Evolutionary conservation across 2,113 vertebrate species (phyloP).

Genomic region (Psittacus erithacus): DNA sequence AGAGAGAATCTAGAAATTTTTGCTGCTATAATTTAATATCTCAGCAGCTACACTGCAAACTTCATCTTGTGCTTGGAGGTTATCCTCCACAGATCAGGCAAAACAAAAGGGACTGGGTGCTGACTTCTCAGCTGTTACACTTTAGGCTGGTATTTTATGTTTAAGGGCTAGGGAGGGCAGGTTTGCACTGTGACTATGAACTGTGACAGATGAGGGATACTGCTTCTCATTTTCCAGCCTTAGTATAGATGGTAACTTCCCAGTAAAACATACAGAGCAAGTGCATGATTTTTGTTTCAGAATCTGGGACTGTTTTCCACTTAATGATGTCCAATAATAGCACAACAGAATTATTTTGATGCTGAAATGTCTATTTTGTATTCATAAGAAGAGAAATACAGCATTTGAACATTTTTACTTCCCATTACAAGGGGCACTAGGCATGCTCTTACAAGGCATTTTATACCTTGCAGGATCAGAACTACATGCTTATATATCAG

Average conservation of each 20-base stretch:
- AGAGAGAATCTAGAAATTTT: not conserved
- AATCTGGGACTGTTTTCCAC: not conserved
- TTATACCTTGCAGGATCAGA: not conserved
- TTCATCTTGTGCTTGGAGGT: not conserved
- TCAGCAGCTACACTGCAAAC: not conserved
- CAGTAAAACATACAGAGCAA: not conserved
- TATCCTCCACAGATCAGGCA: not conserved
- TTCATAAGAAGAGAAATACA: not conserved
- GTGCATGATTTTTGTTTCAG: not conserved
- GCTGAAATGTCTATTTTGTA: not conserved
- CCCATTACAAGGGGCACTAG: not conserved
- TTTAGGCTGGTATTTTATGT: not conserved
- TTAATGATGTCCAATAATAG: not conserved
- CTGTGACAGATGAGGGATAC: not conserved
- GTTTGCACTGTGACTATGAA: not conserved
- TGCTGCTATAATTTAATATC: not conserved
- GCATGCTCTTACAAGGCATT: not conserved
- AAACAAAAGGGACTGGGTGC: accelerated
- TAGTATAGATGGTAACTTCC: not conserved
- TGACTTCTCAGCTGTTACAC: not conserved
- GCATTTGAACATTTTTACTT: not conserved
- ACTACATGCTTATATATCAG: accelerated
- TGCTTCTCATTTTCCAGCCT: not conserved
- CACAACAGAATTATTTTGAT: not conserved
- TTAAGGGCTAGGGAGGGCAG: not conserved